Percentiles rank a stretch among this genome's conserved stretches.
These are phyloP conservation scores for Andricus grossulariae DNA, from an alignment of 1,140 invertebrate species.

Conservation along the genomic window DNA sequence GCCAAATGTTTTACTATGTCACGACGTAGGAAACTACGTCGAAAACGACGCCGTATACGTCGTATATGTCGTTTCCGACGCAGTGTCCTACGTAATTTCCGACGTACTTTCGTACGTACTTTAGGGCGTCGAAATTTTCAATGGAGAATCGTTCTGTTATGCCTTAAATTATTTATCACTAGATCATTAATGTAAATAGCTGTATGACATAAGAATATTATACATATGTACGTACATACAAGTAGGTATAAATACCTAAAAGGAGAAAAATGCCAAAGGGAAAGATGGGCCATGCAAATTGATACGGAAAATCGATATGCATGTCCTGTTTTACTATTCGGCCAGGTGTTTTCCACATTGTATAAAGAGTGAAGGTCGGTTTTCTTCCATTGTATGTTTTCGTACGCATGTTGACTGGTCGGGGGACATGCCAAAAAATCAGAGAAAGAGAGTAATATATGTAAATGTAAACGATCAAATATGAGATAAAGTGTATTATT, in stretches of 20 bases:
- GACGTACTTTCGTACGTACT: no score
- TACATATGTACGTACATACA: slow-evolving; percentile 40
- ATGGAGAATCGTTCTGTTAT: slow-evolving; percentile 42
- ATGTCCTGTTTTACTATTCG: no score
- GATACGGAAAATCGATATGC: no score
- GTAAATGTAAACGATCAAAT: slow-evolving; percentile 46
- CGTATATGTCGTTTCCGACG: no score
- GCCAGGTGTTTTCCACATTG: not conserved
- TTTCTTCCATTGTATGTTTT: slow-evolving; percentile 36
- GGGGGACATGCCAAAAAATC: slow-evolving; percentile 74
- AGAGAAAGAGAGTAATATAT: slow-evolving; percentile 67
- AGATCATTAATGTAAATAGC: slow-evolving; percentile 55
- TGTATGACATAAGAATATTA: slow-evolving; percentile 58
- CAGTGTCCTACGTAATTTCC: no score
- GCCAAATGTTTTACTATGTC: no score
- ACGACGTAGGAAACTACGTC: no score
- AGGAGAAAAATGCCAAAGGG: not conserved
- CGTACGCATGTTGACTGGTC: slow-evolving; percentile 62
- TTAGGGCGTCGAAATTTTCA: no score
- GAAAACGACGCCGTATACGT: no score
- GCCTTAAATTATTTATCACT: slow-evolving; percentile 61
- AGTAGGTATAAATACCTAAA: not conserved
- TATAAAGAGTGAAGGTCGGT: slow-evolving; percentile 12
- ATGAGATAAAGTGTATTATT: slow-evolving; percentile 32
- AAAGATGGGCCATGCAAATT: no score